Base-by-base conservation (phyloP, 1,140 invertebrate species). In the Spodoptera frugiperda region DNA sequence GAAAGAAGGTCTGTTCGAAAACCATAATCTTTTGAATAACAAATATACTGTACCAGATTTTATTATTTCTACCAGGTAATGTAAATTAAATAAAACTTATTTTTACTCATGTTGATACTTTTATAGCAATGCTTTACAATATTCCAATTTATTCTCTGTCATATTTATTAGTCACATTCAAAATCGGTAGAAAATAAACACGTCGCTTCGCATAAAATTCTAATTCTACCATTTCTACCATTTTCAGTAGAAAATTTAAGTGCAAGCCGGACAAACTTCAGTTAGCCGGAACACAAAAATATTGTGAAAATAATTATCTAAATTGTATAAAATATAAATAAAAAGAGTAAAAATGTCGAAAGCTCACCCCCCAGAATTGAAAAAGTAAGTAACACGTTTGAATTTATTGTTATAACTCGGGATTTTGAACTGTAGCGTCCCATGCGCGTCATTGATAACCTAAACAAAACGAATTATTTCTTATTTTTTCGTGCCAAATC, bases 291-390 rank as follows among this genome's bases (percentile, higher is more conserved):
- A 51, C 3, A 25, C 14, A 53, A 68, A 39, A 65, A 65, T 65
- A 48, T 25, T 25, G 11, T 17, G 12, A 12, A 54, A 59, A 61
- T 30, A 14, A 12, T 9, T 46, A 30, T 61, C 2, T 59, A 49
- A 49, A 59, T 19, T 46, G 9, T 25, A 15, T 53, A 30, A 12
- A 61, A 57, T 30, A 12, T 21, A 51, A 53, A 75, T 63, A 75
- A 65, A 75, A 63, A 74, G n/a, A 63, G 71, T 51, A 63, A 96
- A 94, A 89, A 98, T 98, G 97, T 98, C 97, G 80, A 98, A 97
- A 93, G 97, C 97, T 83, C 97, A 98, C 95, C 97, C 97, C 49
- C 97, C 97, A 91, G 97, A 98, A 91, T 94, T 98, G 54, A 98
- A 98, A 95, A 98, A 98, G 97, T 98, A 95, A 95, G 95, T 94